Base-by-base conservation (phyloP, 2,888 invertebrate genomes). In the Prionchulus punctatus region DNA sequence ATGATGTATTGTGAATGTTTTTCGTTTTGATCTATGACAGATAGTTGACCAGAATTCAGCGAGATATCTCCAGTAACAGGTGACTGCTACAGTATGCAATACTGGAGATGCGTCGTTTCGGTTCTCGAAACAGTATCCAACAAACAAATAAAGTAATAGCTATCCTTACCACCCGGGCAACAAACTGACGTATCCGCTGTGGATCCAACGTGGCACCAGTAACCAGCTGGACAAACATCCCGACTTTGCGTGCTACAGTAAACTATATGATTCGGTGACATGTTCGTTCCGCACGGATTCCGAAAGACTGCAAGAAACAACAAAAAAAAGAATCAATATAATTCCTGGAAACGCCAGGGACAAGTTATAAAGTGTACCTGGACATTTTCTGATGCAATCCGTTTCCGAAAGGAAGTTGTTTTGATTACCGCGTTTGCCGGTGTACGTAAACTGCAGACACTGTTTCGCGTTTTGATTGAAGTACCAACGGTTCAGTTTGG, bases 341-440 rank as follows among this genome's bases (percentile, higher is more conserved):
- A 21, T 45, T 45, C 4, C n/a, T 45, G 4, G 4, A 45, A 21
- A 52, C n/a, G 18, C 3, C 31, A 2, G 31, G 2, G 12, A 52
- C 30, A 53, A 3, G n/a, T 21, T n/a, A n/a, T 23, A 31, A 26
- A 3, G 23, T 23, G 15, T 18, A 47, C 48, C 48, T 47, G 48
- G 48, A n/a, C 48, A 47, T 47, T 12, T 47, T n/a, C 12, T 12
- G 12, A 23, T 12, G 25, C 48, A 47, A 12, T 47, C 48, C 7
- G 48, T n/a, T 47, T 47, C 48, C 12, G 59, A 55, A 47, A 57
- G 21, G 45, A 60, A 60, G 27, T 60, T 60, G 54, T 60, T 60
- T 43, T 58, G 59, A 28, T 55, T 55, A 12, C 55, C 55, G 4
- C 36, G 25, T 36, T n/a, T 23, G 21, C 58, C 58, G 15, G 43